Conservation (phyloP, 2,888 invertebrate genomes). For the Gandaritis pyraliata region DNA sequence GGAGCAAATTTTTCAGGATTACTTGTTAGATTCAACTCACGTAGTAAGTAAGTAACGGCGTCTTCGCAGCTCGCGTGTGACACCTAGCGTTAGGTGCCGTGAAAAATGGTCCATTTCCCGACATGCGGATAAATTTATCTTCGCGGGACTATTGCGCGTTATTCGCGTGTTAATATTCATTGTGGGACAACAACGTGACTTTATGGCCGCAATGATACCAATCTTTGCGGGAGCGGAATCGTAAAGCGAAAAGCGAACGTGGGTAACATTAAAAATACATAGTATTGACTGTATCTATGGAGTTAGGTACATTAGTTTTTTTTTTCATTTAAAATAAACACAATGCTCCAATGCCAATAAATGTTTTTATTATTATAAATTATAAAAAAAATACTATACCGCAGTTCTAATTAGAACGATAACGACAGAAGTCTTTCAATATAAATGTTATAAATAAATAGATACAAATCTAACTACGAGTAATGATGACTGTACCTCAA, state of each 20-base stretch:
- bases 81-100: conserved; percentile 82
- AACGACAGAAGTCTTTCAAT: too few relatives aligned
- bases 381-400: too few relatives aligned
- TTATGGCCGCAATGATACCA: conserved; percentile 33
- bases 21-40: conserved; percentile 72
- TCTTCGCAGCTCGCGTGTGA: conserved; percentile 71
- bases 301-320: too few relatives aligned
- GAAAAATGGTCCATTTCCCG: conserved; percentile 80
- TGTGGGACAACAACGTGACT: conserved; percentile 66
- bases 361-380: too few relatives aligned
- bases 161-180: conserved; percentile 81
- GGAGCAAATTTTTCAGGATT: conserved; percentile 44
- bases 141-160: conserved; percentile 73
- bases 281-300: not conserved
- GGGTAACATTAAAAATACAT: conserved; percentile 9
- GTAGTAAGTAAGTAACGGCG: conserved; percentile 74
- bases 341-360: too few relatives aligned
- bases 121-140: conserved; percentile 81
- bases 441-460: too few relatives aligned
- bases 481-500: too few relatives aligned
- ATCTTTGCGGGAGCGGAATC: conserved; percentile 32
- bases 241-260: conserved; percentile 21
- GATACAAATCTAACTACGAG: too few relatives aligned
- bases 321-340: too few relatives aligned
- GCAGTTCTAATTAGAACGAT: too few relatives aligned